A percentile compares a stretch with the other conserved stretches of the same genome.
phyloP scores from a whole-genome alignment of 2,888 invertebrate species.

The Dromius quadrimaculatus region DNA sequence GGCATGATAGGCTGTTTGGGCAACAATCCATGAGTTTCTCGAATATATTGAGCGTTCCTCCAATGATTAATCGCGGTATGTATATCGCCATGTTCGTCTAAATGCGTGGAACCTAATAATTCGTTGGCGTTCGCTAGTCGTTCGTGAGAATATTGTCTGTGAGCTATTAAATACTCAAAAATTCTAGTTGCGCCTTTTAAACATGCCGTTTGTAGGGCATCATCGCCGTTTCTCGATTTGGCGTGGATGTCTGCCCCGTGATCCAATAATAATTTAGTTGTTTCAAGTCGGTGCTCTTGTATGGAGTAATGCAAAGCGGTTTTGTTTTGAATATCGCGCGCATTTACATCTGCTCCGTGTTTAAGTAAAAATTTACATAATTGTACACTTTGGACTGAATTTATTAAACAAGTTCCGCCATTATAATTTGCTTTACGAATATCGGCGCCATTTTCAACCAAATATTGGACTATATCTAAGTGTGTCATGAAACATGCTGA shows the following conservation, averaged over 20 bases:
- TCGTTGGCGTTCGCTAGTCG: slow-evolving; percentile 88
- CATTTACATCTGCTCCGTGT: slow-evolving; percentile 87
- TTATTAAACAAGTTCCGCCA: slow-evolving; percentile 94
- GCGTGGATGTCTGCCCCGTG: slow-evolving; percentile 84
- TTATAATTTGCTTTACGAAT: slow-evolving; percentile 87
- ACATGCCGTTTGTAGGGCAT: slow-evolving; percentile 89
- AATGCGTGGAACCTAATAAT: slow-evolving; percentile 87
- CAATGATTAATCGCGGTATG: slow-evolving; percentile 80
- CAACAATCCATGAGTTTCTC: slow-evolving; percentile 64
- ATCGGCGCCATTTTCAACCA: slow-evolving; percentile 85
- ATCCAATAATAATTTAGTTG: slow-evolving; percentile 83
- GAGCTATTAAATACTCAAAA: slow-evolving; percentile 77
- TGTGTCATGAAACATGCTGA: slow-evolving; percentile 95
- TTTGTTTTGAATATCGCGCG: slow-evolving; percentile 89
- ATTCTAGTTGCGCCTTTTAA: slow-evolving; percentile 81
- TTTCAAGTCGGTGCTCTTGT: slow-evolving; percentile 84
- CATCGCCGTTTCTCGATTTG: slow-evolving; percentile 85
- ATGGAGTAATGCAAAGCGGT: slow-evolving; percentile 96
- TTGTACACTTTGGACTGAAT: slow-evolving; percentile 88
- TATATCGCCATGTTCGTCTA: slow-evolving; percentile 88
- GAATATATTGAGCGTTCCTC: slow-evolving; percentile 81
- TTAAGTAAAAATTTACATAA: slow-evolving; percentile 84
- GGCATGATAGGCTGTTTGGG: slow-evolving; percentile 71
- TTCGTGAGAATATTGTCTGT: slow-evolving; percentile 73
- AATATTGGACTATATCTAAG: slow-evolving; percentile 80